Base-by-base conservation (phyloP, 2,888 invertebrate species). In the Agonopterix heracliana region DNA sequence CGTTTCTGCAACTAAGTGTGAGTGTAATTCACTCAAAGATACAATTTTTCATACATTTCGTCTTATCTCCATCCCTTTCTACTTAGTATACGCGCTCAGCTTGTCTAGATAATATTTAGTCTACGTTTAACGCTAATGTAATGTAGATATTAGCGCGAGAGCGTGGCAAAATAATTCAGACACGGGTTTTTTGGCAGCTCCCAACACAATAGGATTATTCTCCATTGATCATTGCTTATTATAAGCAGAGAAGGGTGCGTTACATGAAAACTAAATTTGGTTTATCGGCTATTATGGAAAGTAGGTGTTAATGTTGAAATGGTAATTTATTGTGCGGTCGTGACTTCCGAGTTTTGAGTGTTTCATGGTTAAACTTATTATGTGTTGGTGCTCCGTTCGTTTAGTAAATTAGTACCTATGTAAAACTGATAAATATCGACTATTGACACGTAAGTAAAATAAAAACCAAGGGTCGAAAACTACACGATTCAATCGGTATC, bases 241-340 rank as follows among this genome's bases (percentile, higher is more conserved):
- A 85, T 85, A 86, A 87, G 86, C 81, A 71, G 66, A 62, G 64
- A 78, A 86, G 88, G 87, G 87, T 84, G 83, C 74, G 83, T 75
- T 78, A 88, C 87, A 87, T 84, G 87, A 82, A 88, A 88, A 87
- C 86, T 84, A 87, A 88, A 88, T 88, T 88, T 88, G 86, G 87
- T 87, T 87, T 87, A 87, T 87, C 87, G 87, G 81, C 84, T 83
- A 83, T 87, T 87, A 88, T 87, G 88, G 84, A 84, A 85, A 87
- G 83, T 86, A 86, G 86, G 87, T 87, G 88, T 80, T 86, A 85
- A 86, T 87, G 83, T 81, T 75, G 76, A 71, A 78, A 70, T 64
- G 73, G 75, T 81, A 77, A 87, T 88, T 86, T 88, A 88, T 86
- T 66, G 71, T 67, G 51, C 57, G 72, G 78, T 81, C 86, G 85